A percentile compares a stretch with the other conserved stretches of the same genome.
These are phyloP conservation scores for Micromys minutus DNA, from an alignment of 2,113 vertebrate genomes.

Conservation along the genomic window DNA sequence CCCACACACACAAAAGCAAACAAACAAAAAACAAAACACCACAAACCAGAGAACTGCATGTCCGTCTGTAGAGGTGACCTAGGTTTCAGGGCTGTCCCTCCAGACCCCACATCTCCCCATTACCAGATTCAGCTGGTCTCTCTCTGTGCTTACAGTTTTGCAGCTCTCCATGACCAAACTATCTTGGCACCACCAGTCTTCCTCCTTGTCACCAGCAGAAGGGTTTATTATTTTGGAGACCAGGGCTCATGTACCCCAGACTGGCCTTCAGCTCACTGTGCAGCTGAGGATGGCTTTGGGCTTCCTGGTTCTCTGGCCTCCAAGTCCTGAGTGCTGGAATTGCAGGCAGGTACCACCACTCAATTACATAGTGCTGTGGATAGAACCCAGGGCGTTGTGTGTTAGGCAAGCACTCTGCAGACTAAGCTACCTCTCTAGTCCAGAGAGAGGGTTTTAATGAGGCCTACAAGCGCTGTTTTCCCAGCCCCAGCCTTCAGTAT, in stretches of 20 bases:
- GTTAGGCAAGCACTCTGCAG: too few species aligned
- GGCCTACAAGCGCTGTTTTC: neutral
- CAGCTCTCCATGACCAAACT: neutral
- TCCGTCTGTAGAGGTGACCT: slow-evolving; percentile 21
- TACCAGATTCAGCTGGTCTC: neutral
- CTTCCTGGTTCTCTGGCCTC: neutral
- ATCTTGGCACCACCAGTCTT: neutral
- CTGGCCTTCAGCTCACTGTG: neutral
- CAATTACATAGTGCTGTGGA: neutral
- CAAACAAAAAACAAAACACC: too few species aligned
- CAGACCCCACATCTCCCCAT: neutral
- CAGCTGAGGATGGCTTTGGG: neutral
- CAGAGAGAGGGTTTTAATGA: neutral
- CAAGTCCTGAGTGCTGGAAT: neutral
- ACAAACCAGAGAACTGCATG: neutral
- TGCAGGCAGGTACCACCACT: neutral
- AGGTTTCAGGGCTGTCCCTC: neutral
- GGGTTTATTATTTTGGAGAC: neutral
- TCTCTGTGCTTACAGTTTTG: neutral
- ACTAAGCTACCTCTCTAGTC: neutral
- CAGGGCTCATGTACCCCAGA: too few species aligned
- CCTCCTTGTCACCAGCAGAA: neutral
- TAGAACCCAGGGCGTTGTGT: neutral
- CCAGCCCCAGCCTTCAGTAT: neutral
- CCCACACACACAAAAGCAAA: too few species aligned